A percentile compares a stretch with the other conserved stretches of the same genome.
These are phyloP conservation scores for Calonectris borealis DNA, from an alignment of 2,113 vertebrate genomes.

Conservation along the genomic window DNA sequence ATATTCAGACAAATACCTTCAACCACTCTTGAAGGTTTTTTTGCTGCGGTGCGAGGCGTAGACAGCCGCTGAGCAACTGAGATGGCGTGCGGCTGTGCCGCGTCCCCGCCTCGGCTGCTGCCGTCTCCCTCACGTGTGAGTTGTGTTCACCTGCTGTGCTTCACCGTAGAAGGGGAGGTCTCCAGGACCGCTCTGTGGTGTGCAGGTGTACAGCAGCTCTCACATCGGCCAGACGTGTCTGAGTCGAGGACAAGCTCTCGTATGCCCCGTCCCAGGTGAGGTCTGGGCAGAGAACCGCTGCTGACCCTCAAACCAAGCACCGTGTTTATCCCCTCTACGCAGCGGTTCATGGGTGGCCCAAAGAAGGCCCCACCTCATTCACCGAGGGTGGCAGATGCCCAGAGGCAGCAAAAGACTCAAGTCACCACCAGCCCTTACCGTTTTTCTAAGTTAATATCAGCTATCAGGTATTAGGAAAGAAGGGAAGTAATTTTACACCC, in stretches of 20 bases:
- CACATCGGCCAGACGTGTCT: rapidly evolving
- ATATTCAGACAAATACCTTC: background rate
- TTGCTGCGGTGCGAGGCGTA: rapidly evolving
- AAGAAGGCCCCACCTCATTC: background rate
- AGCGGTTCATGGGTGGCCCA: background rate
- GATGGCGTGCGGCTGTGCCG: background rate
- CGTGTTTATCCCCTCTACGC: background rate
- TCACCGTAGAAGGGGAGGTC: background rate
- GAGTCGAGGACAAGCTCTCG: background rate
- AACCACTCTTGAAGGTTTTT: background rate
- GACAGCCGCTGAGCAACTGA: background rate
- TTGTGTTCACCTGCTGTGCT: background rate
- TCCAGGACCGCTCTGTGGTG: background rate
- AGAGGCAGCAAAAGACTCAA: background rate
- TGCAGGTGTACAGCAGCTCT: background rate
- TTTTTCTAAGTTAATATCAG: background rate
- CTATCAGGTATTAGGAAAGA: background rate
- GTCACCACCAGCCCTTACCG: rapidly evolving
- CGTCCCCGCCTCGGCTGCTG: background rate
- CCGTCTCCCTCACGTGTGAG: background rate
- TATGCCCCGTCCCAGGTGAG: background rate
- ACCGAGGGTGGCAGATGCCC: background rate
- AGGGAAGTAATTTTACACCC: background rate
- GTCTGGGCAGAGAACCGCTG: background rate
- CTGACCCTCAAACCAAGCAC: background rate